A percentile compares a stretch with the other conserved stretches of the same genome.
phyloP scores from a whole-genome alignment of 2,113 vertebrate species.

The Scytalopus superciliaris region DNA sequence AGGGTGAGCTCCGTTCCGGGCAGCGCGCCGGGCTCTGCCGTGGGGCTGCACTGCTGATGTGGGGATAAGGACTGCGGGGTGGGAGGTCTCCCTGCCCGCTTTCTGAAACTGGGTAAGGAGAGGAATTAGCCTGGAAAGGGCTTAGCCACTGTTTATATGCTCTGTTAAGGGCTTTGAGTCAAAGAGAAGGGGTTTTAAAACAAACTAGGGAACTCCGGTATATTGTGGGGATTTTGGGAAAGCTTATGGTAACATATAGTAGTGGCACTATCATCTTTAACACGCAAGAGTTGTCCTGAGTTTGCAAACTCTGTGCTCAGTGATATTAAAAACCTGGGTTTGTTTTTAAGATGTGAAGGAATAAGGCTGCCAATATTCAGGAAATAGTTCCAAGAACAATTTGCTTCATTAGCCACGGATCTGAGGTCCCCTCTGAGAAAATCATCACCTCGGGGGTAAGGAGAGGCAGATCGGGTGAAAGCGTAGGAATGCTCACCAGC shows the following conservation, averaged over 20 bases:
- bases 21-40: accelerated
- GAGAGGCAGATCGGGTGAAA: background rate
- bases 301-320: background rate
- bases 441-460: background rate
- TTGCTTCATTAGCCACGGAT: slow-evolving; percentile 15
- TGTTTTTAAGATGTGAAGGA: background rate
- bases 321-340: background rate
- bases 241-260: accelerated
- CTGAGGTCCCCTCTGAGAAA: slow-evolving; percentile 1
- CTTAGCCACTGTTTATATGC: background rate
- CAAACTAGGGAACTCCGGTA: background rate
- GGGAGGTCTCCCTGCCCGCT: background rate
- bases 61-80: background rate
- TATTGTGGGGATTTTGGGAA: background rate
- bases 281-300: background rate
- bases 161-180: background rate
- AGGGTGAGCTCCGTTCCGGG: accelerated
- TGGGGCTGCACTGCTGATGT: accelerated
- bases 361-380: background rate
- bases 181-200: background rate
- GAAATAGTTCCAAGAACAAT: background rate
- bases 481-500: slow-evolving; percentile 10
- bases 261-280: background rate
- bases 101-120: background rate
- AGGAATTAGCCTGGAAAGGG: background rate